These are phyloP conservation scores for Novumbra hubbsi DNA, from an alignment of 2,797 vertebrate species.

Conservation along the genomic window DNA sequence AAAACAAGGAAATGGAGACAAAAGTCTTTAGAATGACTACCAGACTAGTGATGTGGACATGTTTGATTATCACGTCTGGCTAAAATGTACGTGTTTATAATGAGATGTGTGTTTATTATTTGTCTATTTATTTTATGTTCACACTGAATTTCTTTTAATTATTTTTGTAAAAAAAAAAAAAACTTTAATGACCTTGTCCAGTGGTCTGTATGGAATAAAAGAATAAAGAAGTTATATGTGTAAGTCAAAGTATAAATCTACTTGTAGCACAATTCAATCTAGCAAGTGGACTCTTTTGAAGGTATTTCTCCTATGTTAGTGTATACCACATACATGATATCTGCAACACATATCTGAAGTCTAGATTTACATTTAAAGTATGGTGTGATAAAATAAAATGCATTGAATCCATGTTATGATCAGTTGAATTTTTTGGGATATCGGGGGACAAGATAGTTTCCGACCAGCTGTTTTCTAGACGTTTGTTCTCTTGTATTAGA, in stretches of 20 bases:
- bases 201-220: conserved; percentile 48
- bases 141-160: conserved; percentile 50
- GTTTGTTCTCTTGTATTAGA: neutral
- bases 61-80: conserved; percentile 5
- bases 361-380: neutral
- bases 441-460: neutral
- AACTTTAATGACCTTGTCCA: conserved; percentile 52
- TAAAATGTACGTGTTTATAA: neutral
- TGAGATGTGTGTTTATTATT: conserved; percentile 29
- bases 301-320: neutral
- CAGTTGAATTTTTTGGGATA: neutral
- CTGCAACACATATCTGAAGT: neutral
- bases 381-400: neutral
- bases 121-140: conserved; percentile 77
- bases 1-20: conserved; percentile 8
- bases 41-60: neutral
- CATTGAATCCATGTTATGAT: neutral
- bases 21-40: neutral
- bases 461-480: neutral
- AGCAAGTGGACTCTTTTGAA: no score
- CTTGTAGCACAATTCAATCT: neutral
- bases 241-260: conserved; percentile 1
- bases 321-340: neutral
- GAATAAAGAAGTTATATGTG: conserved; percentile 50
- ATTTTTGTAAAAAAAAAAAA: conserved; percentile 63